Conservation (phyloP, 2,888 invertebrate genomes). For the Cephus spinipes region DNA sequence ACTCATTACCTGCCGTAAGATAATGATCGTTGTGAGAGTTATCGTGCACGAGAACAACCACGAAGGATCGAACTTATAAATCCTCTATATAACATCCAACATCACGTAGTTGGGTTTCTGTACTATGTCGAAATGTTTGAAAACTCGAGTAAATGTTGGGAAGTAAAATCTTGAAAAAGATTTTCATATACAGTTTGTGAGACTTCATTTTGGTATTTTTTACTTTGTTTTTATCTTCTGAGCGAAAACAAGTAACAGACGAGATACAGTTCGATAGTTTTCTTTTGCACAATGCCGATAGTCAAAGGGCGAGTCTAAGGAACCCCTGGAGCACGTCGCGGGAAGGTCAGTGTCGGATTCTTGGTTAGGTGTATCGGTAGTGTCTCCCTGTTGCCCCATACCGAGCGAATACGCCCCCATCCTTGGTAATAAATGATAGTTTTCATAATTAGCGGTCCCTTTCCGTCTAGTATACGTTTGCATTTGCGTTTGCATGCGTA, state of each 20-base stretch:
- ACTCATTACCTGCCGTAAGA: slow-evolving; percentile 1
- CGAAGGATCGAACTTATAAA: not conserved
- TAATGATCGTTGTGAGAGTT: not conserved
- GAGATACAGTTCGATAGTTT: not conserved
- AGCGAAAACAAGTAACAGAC: not conserved
- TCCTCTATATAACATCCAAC: not conserved
- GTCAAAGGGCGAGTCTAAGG: not conserved
- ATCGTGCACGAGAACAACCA: not conserved
- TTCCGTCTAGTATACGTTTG: slow-evolving; percentile 28
- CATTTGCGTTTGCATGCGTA: slow-evolving; percentile 27
- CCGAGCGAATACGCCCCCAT: slow-evolving; percentile 11
- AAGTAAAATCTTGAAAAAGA: not conserved
- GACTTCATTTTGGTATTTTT: not conserved
- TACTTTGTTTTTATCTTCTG: not conserved
- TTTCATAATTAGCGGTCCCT: slow-evolving; percentile 62
- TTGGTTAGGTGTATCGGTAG: not conserved
- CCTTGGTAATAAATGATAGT: slow-evolving; percentile 59
- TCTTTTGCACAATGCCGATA: not conserved
- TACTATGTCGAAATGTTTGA: not conserved
- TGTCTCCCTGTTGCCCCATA: not conserved
- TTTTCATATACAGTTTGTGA: not conserved
- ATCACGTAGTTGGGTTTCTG: not conserved
- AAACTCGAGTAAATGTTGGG: too few species aligned
- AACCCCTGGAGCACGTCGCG: not conserved
- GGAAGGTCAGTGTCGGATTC: not conserved